Base-by-base conservation (phyloP, 2,797 vertebrate species). In the Xerus rutilus region DNA sequence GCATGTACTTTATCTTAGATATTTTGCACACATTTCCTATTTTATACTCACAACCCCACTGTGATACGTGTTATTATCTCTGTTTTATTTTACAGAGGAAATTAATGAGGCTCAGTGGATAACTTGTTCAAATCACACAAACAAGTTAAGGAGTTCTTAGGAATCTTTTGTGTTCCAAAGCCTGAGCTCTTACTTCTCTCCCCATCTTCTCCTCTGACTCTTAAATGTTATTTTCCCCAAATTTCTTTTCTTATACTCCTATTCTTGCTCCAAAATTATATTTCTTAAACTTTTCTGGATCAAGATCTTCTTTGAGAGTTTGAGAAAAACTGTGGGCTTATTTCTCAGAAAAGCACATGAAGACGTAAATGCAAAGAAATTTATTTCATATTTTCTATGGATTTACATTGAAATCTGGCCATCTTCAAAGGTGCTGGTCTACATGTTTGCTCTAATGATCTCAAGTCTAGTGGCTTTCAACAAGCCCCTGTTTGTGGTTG, bases 221-320 rank as follows among this genome's bases (percentile, higher is more conserved):
- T 93, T 67, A 64, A 82, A 82, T 67, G 15, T 76, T 89, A n/a
- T 72, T 82, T 88, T 94, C 25, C 18, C 21, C 43, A 59, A 70
- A 47, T 59, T 43, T 85, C 3, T 92, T 85, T 93, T 92, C 59
- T 67, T 69, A 15, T 1, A 12, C n/a, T 88, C 89, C 11, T 30
- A 32, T 87, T 86, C 15, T 43, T 96, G 6, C n/a, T 78, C 28
- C 45, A 65, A 78, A 76, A 91, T 96, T 91, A 1, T 54, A 43
- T 90, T 77, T 88, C 30, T 65, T 72, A 72, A 87, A 67, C 7
- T 76, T 57, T 83, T 65, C 49, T 95, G 81, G 39, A 45, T 92
- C n/a, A 54, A 94, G 45, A 45, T 69, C 15, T 28, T 70, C 65
- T 92, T 86, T 79, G 35, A 92, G 54, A 93, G 10, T 74, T 79